Evolutionary conservation across 2,888 invertebrate species (phyloP).

Genomic region (Diogma glabrata): DNA sequence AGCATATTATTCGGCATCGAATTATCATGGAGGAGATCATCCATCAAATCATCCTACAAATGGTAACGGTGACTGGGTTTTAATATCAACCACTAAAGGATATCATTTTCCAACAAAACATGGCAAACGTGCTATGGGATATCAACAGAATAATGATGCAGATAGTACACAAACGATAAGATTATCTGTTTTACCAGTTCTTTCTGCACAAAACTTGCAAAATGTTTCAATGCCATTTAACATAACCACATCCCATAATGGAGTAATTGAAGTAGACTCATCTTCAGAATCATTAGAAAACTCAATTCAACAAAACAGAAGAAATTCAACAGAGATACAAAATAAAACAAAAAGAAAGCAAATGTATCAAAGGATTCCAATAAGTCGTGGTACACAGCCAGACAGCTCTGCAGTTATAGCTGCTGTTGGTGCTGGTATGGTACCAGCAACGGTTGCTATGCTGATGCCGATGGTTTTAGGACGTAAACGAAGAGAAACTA

Average conservation of each 20-base stretch:
- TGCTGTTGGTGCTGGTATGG: conserved; percentile 58
- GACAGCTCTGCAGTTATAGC: conserved; percentile 21
- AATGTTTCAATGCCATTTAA: conserved; percentile 29
- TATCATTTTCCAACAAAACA: conserved; percentile 42
- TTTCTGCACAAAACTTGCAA: not conserved
- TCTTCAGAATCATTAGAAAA: conserved; percentile 60
- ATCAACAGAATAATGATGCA: conserved; percentile 17
- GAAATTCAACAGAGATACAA: conserved; percentile 23
- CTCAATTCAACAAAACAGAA: too few species aligned
- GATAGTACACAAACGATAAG: conserved; percentile 42
- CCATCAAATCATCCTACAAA: conserved; percentile 47
- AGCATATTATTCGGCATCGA: conserved; percentile 15
- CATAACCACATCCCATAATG: conserved; percentile 59
- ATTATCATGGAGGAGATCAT: conserved; percentile 27
- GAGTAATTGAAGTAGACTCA: conserved; percentile 60
- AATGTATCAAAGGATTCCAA: conserved; percentile 16
- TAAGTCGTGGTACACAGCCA: conserved; percentile 11
- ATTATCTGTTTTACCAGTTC: conserved; percentile 57
- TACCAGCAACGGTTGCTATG: conserved; percentile 72
- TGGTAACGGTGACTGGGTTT: conserved; percentile 66
- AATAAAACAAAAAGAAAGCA: not conserved
- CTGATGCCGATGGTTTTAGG: conserved; percentile 65
- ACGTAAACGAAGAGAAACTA: conserved; percentile 30
- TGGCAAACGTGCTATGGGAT: conserved; percentile 34
- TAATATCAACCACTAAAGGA: conserved; percentile 66